Evolutionary conservation across 2,113 vertebrate species (phyloP), one percentile per base, ranked within the genome.

Genomic region (Melanerpes aurifrons): DNA sequence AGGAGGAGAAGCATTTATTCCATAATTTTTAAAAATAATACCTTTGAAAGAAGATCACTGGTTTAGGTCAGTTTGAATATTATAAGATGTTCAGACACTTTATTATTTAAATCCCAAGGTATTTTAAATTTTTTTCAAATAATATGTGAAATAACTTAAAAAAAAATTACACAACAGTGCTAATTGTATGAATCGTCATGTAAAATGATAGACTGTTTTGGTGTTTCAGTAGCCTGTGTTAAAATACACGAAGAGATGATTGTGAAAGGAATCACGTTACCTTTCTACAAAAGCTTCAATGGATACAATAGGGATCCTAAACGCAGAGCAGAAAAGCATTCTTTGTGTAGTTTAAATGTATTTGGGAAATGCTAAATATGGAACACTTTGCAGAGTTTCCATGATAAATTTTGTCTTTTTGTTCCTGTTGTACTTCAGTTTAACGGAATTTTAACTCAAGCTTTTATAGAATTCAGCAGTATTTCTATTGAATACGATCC

Each of bases 281-380:
- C 54, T 77, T 91, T 82, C 76, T 88, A 82, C 40, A 95, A 85
- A 95, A 61, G 58, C 67, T 73, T 85, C 64, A 61, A 20, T 87
- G 32, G 81, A 53, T 89, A 85, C 77, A 90, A 85, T 64, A 72
- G 29, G 2, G 2, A 86, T 91, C 83, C 48, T 89, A 82, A 92
- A 91, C 79, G 57, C 26, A 25, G 3, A 25, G 63, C 47, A 72
- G 80, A 75, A 90, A 87, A 90, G 59, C 35, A 56, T 75, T 31
- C 18, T 70, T 47, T 69, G 4, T 71, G 13, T 82, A 74, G 15
- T 40, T 43, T 21, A 20, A 92, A 43, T 71, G 29, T 70, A 32
- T 69, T 56, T 85, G 31, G 37, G 35, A 91, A 88, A 89, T 82
- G 15, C 22, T 50, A 71, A 76, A 35, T 68, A 21, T 63, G 76